A percentile compares a stretch with the other conserved stretches of the same genome.
These are phyloP conservation scores for Ariopsis seemanni DNA, from an alignment of 2,113 vertebrate species.

Conservation along the genomic window DNA sequence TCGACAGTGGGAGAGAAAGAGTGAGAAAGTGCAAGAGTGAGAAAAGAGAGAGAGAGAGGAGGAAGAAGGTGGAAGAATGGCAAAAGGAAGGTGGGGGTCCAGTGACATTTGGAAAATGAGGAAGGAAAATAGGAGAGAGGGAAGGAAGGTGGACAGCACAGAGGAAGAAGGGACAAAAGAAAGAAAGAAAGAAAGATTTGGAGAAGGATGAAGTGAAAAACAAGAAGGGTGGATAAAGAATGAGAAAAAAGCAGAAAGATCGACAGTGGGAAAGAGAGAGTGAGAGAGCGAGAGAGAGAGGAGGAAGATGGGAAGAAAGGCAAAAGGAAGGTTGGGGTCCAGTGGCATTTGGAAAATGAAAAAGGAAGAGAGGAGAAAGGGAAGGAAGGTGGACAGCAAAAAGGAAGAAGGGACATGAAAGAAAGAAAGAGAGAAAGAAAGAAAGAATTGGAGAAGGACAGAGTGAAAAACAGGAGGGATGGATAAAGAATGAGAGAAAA, in stretches of 20 bases:
- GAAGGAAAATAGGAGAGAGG: constrained; percentile 48
- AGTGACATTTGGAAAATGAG: not conserved
- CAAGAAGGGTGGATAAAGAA: not conserved
- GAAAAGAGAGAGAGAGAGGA: not conserved
- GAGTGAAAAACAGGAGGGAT: not conserved
- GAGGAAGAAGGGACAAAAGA: not conserved
- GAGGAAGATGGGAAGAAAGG: constrained; percentile 42
- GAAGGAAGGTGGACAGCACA: constrained; percentile 37
- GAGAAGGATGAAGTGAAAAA: not conserved
- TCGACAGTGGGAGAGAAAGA: not conserved
- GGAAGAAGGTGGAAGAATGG: constrained; percentile 42
- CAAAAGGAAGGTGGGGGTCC: not conserved
- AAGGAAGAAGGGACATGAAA: not conserved
- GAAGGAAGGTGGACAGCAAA: constrained; percentile 37
- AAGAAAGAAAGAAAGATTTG: not conserved
- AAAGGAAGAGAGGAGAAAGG: constrained; percentile 48
- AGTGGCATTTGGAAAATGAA: not conserved
- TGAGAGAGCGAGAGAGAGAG: not conserved
- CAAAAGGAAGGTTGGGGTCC: not conserved
- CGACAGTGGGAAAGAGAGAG: not conserved
- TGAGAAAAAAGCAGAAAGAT: not conserved
- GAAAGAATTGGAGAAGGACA: not conserved
- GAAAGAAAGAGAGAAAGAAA: not conserved
- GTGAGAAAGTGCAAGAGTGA: no score
- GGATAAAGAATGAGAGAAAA: not conserved